Conservation (phyloP, 1,140 invertebrate genomes). For the Drosophila kurseongensis region DNA sequence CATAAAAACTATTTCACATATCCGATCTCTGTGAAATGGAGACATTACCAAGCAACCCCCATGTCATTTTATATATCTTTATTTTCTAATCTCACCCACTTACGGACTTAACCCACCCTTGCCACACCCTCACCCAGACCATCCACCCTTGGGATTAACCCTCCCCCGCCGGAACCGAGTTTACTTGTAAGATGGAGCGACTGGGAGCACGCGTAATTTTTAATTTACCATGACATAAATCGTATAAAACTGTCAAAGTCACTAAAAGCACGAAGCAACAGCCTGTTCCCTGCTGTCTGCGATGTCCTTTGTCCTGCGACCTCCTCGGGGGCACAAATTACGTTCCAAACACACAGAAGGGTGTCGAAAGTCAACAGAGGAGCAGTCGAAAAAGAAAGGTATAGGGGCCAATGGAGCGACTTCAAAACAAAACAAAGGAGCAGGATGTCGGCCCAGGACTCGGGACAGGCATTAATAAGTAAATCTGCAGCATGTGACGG, state of each 20-base stretch:
- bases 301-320: slow-evolving; percentile 33
- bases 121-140: background rate
- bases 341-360: slow-evolving; percentile 69
- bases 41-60: slow-evolving; percentile 16
- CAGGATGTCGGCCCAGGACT: slow-evolving; percentile 60
- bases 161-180: slow-evolving; percentile 14
- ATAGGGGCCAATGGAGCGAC: slow-evolving; percentile 26
- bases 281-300: slow-evolving; percentile 46
- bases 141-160: slow-evolving; percentile 22
- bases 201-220: slow-evolving; percentile 72
- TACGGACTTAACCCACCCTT: slow-evolving; percentile 9
- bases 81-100: slow-evolving; percentile 49
- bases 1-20: slow-evolving; percentile 34
- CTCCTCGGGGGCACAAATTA: slow-evolving; percentile 62
- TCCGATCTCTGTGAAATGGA: slow-evolving; percentile 6
- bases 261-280: slow-evolving; percentile 79
- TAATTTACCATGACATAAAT: slow-evolving; percentile 82
- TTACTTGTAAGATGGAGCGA: slow-evolving; percentile 16
- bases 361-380: slow-evolving; percentile 73
- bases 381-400: slow-evolving; percentile 21
- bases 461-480: slow-evolving; percentile 75
- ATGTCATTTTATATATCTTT: slow-evolving; percentile 25
- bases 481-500: slow-evolving; percentile 80
- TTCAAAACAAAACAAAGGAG: slow-evolving; percentile 61
- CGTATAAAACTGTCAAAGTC: slow-evolving; percentile 82